A percentile compares a stretch with the other conserved stretches of the same genome.
Evolutionary conservation across 2,113 vertebrate species (phyloP).

Genomic region (Rhodinocichla rosea): DNA sequence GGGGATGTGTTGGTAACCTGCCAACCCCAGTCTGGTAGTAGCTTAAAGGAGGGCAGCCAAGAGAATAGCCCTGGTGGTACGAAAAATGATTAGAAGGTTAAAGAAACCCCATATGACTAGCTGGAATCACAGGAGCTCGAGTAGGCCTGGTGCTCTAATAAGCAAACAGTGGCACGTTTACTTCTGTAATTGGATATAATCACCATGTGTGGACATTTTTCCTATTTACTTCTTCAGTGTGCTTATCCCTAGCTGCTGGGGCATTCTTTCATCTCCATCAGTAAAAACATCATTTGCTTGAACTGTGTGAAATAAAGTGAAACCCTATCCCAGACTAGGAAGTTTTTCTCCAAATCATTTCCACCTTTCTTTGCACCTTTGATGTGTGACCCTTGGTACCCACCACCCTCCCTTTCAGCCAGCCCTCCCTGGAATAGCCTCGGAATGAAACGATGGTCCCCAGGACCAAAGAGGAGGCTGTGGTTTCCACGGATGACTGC

Average conservation of each 20-base stretch:
- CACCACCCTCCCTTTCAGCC: background rate
- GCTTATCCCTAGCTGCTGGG: background rate
- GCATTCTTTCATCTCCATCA: background rate
- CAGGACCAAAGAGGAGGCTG: conserved; percentile 26
- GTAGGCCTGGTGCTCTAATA: background rate
- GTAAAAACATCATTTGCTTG: background rate
- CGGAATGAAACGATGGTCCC: background rate
- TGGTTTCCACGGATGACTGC: conserved; percentile 42
- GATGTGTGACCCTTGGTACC: conserved; percentile 65
- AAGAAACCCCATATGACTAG: background rate
- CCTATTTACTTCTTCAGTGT: background rate
- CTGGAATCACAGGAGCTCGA: background rate
- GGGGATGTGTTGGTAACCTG: conserved; percentile 30
- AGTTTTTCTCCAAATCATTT: conserved; percentile 24
- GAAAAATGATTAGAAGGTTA: conserved; percentile 7
- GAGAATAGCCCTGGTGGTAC: background rate
- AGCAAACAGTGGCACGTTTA: background rate
- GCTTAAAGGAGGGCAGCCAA: background rate
- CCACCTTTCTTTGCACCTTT: conserved; percentile 43
- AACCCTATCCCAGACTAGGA: conserved; percentile 1
- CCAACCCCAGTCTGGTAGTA: conserved; percentile 14
- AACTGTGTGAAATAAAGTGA: conserved; percentile 31
- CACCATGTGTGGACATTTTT: background rate
- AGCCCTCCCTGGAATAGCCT: conserved; percentile 36
- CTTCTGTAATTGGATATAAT: background rate